Evolutionary conservation across 2,797 vertebrate genomes (phyloP).

Genomic region (Epinephelus coioides): DNA sequence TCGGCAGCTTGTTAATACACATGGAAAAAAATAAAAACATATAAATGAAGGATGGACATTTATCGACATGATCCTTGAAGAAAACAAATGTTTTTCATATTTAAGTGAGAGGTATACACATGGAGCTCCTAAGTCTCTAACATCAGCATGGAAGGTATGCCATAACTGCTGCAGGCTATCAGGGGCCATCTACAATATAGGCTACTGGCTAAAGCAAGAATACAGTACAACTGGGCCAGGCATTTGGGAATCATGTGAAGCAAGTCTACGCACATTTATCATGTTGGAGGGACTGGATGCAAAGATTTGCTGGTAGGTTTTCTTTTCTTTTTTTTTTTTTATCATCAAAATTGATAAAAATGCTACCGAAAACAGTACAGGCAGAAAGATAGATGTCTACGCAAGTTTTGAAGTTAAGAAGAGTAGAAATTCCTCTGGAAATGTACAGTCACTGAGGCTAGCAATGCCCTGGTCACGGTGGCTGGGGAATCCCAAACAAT

Average conservation of each 20-base stretch:
- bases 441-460: slow-evolving; percentile 30
- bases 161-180: slow-evolving; percentile 56
- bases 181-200: slow-evolving; percentile 58
- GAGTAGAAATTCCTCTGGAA: slow-evolving; percentile 36
- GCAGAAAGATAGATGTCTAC: slow-evolving; percentile 27
- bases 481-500: slow-evolving; percentile 7
- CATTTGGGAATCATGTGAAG: slow-evolving; percentile 42
- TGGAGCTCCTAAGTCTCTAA: slow-evolving; percentile 53
- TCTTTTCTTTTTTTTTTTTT: slow-evolving; percentile 10
- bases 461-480: background rate
- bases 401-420: slow-evolving; percentile 34
- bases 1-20: slow-evolving; percentile 42
- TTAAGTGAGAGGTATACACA: slow-evolving; percentile 52
- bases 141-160: slow-evolving; percentile 44
- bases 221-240: slow-evolving; percentile 50
- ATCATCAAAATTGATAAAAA: slow-evolving; percentile 58
- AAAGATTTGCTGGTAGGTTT: slow-evolving; percentile 51
- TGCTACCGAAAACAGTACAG: slow-evolving; percentile 60
- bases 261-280: slow-evolving; percentile 41
- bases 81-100: slow-evolving; percentile 12
- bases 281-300: slow-evolving; percentile 46
- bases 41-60: slow-evolving; percentile 31
- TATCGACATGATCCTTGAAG: slow-evolving; percentile 11
- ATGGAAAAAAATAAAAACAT: slow-evolving; percentile 17
- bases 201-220: slow-evolving; percentile 71